phyloP scores from a whole-genome alignment of 1,140 invertebrate species.

The Pseudobourletiella spinata region DNA sequence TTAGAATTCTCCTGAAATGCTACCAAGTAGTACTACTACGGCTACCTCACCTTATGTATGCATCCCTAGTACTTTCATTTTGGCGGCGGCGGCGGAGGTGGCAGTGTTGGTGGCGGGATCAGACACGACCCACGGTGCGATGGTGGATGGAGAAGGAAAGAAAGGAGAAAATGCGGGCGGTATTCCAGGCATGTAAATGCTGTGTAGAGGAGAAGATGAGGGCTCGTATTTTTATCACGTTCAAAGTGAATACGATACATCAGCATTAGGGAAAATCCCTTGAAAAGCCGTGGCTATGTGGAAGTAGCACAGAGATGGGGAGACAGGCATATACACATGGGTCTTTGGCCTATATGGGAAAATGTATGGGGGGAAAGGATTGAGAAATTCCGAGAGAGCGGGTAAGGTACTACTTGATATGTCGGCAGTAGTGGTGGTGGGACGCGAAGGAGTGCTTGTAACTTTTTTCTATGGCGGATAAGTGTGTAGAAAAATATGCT shows the following conservation, averaged over 20 bases:
- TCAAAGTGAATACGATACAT: slow-evolving; percentile 25
- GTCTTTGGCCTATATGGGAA: not conserved
- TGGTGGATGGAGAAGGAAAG: slow-evolving; percentile 3
- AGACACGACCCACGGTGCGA: no score
- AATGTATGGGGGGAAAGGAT: not conserved
- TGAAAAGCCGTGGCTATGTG: not conserved
- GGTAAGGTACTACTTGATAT: not conserved
- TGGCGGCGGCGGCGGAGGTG: no score
- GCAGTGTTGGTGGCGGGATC: no score
- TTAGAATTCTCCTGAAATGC: no score
- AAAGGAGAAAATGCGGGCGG: slow-evolving; percentile 14
- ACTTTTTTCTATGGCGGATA: not conserved
- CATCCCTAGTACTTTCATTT: no score
- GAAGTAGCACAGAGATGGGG: not conserved
- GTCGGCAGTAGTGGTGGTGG: not conserved
- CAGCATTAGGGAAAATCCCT: slow-evolving; percentile 24
- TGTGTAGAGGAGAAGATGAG: slow-evolving; percentile 20
- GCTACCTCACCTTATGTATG: no score
- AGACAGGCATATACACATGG: not conserved
- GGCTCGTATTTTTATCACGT: slow-evolving; percentile 32
- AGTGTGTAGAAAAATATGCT: not conserved
- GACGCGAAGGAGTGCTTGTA: not conserved
- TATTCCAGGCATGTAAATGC: slow-evolving; percentile 28
- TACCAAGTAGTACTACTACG: no score
- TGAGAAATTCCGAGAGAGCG: not conserved